These are phyloP conservation scores for Nannoperca australis DNA, from an alignment of 2,797 vertebrate species.

Conservation along the genomic window DNA sequence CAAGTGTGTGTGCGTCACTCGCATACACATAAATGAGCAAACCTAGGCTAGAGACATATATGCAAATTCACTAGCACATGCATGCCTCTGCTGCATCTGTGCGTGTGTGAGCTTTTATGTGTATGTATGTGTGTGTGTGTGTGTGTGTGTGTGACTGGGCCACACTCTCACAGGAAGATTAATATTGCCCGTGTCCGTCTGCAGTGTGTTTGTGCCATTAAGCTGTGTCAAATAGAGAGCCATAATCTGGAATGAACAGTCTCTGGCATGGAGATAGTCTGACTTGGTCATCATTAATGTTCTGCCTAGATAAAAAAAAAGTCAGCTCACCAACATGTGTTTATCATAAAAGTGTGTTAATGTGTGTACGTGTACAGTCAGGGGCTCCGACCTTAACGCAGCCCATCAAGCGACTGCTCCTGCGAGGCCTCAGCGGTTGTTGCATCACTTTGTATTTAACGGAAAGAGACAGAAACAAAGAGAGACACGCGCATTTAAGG, in stretches of 20 bases:
- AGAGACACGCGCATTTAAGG: background rate
- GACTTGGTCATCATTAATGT: constrained; percentile 70
- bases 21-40: constrained; percentile 7
- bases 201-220: constrained; percentile 70
- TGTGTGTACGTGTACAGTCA: background rate
- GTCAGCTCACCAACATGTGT: background rate
- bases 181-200: constrained; percentile 57
- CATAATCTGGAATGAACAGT: constrained; percentile 75
- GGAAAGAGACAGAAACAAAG: background rate
- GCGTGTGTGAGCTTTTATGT: background rate
- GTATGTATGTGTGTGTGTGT: constrained; percentile 2
- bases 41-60: constrained; percentile 17
- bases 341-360: background rate
- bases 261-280: constrained; percentile 65
- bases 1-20: constrained; percentile 14
- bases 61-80: constrained; percentile 31
- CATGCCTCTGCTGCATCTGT: constrained; percentile 21
- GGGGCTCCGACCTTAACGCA: background rate
- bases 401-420: constrained; percentile 2
- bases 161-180: constrained; percentile 63
- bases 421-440: background rate
- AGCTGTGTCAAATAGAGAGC: constrained; percentile 66
- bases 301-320: constrained; percentile 31
- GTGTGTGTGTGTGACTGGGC: constrained; percentile 18
- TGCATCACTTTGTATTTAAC: background rate